A percentile compares a stretch with the other conserved stretches of the same genome.
phyloP scores from a whole-genome alignment of 2,888 invertebrate genomes.

The Macaria liturata region DNA sequence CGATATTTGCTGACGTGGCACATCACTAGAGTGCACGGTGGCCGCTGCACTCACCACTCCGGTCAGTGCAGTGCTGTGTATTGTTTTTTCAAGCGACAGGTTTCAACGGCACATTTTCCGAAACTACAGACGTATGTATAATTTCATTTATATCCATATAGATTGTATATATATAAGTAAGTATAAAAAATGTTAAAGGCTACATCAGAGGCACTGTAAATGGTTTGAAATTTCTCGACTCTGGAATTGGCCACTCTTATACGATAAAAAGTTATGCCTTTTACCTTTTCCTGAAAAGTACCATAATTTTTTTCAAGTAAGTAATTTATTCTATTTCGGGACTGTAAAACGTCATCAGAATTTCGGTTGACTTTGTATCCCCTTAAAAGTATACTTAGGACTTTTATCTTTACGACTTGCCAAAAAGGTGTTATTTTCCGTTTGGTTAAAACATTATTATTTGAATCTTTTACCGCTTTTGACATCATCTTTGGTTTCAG shows the following conservation, averaged over 20 bases:
- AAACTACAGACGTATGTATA: not conserved
- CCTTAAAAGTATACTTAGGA: too few species aligned
- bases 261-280: too few species aligned
- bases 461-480: not conserved
- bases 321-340: not conserved
- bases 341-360: too few species aligned
- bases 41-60: conserved; percentile 50
- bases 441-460: conserved; percentile 1
- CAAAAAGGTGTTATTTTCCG: not conserved
- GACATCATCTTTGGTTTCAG: not conserved
- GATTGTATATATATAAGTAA: too few species aligned
- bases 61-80: conserved; percentile 38
- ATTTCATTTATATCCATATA: too few species aligned
- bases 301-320: too few species aligned
- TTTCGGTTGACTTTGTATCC: too few species aligned
- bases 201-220: too few species aligned
- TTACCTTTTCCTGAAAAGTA: too few species aligned
- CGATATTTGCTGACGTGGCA: conserved; percentile 7
- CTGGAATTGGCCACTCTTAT: too few species aligned
- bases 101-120: conserved; percentile 29
- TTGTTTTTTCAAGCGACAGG: conserved; percentile 50
- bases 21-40: conserved; percentile 58
- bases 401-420: not conserved
- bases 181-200: too few species aligned
- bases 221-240: too few species aligned